These are phyloP conservation scores for Toxonevra muliebris DNA, from an alignment of 2,888 invertebrate genomes.

Conservation along the genomic window DNA sequence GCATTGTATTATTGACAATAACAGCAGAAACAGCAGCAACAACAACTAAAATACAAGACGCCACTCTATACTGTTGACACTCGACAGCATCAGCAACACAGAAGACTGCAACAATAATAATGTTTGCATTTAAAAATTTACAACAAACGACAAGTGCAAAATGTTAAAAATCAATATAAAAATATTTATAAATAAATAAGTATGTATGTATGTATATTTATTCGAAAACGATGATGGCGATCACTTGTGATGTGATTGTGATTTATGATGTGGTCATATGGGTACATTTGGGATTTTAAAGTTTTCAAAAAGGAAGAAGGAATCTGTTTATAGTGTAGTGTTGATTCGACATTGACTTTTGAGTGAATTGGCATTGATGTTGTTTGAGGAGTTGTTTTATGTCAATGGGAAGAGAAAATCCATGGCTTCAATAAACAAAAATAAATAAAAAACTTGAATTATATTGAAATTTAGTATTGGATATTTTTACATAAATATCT, in stretches of 20 bases:
- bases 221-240: slow-evolving; percentile 4
- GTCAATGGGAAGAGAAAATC: slow-evolving; percentile 33
- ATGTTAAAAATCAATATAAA: slow-evolving; percentile 18
- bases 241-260: slow-evolving; percentile 13
- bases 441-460: too few species aligned
- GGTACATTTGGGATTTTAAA: slow-evolving; percentile 12
- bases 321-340: neutral
- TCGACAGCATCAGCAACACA: too few species aligned
- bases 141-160: slow-evolving; percentile 33
- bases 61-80: too few species aligned
- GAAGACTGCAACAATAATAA: too few species aligned
- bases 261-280: slow-evolving; percentile 29
- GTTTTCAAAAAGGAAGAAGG: slow-evolving; percentile 16
- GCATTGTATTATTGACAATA: slow-evolving; percentile 5
- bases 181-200: neutral
- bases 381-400: slow-evolving; percentile 42
- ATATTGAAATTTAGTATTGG: too few species aligned
- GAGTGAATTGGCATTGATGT: slow-evolving; percentile 21
- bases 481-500: too few species aligned
- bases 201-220: neutral
- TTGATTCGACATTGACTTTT: neutral
- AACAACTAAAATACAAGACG: neutral
- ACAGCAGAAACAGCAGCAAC: slow-evolving; percentile 33
- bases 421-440: too few species aligned
- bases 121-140: slow-evolving; percentile 12